Conservation (phyloP, 2,113 vertebrate genomes). For the Perognathus longimembris region DNA sequence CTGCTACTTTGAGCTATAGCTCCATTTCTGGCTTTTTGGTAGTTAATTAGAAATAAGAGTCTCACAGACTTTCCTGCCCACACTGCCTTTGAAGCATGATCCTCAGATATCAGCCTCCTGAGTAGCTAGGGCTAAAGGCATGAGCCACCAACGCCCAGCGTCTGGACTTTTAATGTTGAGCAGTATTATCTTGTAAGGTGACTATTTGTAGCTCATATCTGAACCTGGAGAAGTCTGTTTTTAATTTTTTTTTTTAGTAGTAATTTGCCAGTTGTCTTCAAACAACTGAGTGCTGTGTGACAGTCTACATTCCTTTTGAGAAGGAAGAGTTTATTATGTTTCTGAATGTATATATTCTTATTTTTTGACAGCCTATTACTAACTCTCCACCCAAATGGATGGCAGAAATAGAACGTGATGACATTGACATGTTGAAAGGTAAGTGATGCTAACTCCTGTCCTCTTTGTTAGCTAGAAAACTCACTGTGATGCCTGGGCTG, state of each 20-base stretch:
- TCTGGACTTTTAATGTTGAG: conserved; percentile 40
- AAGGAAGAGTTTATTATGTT: not conserved
- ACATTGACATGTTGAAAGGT: conserved; percentile 99
- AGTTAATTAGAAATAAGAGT: no score
- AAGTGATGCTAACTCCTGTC: conserved; percentile 45
- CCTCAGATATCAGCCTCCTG: no score
- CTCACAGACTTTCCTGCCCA: no score
- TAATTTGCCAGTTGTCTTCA: conserved; percentile 40
- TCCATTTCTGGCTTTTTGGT: no score
- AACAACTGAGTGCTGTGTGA: not conserved
- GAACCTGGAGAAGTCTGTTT: not conserved
- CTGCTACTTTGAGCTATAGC: no score
- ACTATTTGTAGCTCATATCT: not conserved
- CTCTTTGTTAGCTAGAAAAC: not conserved
- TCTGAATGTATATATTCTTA: conserved; percentile 61
- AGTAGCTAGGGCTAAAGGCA: no score
- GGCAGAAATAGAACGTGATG: conserved; percentile 97
- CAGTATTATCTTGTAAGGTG: conserved; percentile 34
- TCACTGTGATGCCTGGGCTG: not conserved
- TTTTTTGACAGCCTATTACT: conserved; percentile 92
- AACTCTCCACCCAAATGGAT: conserved; percentile 99
- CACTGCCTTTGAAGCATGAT: no score
- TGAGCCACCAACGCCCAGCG: no score
- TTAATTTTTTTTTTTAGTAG: conserved; percentile 30
- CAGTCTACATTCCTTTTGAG: conserved; percentile 27